Conservation (phyloP, 2,113 vertebrate species). For the Thymallus thymallus region DNA sequence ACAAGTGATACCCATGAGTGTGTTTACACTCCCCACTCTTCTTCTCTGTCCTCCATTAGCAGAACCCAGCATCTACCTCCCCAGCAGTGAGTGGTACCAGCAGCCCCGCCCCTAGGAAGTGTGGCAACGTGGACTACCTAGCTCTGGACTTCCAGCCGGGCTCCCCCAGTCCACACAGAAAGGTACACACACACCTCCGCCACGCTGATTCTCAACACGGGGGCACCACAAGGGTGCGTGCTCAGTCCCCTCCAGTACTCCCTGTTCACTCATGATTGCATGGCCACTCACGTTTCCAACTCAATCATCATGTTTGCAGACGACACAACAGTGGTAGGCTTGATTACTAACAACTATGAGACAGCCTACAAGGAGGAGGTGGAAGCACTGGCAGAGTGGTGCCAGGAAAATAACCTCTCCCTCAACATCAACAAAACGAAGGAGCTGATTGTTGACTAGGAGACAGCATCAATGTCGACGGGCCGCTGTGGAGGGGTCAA, state of each 20-base stretch:
- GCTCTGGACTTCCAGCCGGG: slow-evolving; percentile 94
- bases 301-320: too few species aligned
- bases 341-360: too few species aligned
- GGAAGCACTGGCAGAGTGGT: too few species aligned
- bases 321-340: too few species aligned
- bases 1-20: not conserved
- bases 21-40: slow-evolving; percentile 38
- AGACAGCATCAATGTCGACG: too few species aligned
- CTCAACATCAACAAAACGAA: too few species aligned
- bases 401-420: too few species aligned
- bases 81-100: slow-evolving; percentile 91
- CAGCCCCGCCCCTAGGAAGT: slow-evolving; percentile 94
- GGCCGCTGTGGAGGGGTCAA: too few species aligned
- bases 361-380: too few species aligned
- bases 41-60: slow-evolving; percentile 71
- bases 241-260: not conserved
- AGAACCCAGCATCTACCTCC: slow-evolving; percentile 96
- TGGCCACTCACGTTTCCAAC: not conserved
- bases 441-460: too few species aligned
- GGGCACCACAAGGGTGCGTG: not conserved
- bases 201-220: not conserved
- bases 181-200: slow-evolving; percentile 70
- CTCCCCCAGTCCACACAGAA: slow-evolving; percentile 92
- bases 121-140: slow-evolving; percentile 92
- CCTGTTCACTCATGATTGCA: not conserved